These are phyloP conservation scores for Leucophenga maculata DNA, from an alignment of 2,888 invertebrate genomes.

Conservation along the genomic window DNA sequence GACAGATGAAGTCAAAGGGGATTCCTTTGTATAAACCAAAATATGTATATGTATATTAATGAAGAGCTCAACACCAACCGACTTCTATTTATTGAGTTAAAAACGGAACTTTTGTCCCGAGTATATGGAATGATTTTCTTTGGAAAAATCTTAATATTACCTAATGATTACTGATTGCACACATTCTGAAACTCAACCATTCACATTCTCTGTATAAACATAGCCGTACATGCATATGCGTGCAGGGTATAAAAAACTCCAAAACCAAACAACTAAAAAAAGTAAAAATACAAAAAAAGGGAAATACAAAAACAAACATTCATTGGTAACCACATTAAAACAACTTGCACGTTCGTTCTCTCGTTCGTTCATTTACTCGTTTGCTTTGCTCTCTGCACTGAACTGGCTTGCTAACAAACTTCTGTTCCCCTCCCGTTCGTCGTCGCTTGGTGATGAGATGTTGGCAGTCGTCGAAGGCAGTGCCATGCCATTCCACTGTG, in stretches of 20 bases:
- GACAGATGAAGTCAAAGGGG: too few species aligned
- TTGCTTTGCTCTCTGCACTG: slow-evolving; percentile 12
- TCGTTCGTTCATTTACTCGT: slow-evolving; percentile 23
- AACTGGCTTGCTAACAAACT: not conserved
- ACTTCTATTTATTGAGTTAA: too few species aligned
- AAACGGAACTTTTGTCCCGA: too few species aligned
- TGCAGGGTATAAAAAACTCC: slow-evolving; percentile 16
- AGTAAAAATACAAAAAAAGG: slow-evolving; percentile 4
- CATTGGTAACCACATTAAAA: slow-evolving; percentile 34
- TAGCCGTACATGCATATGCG: not conserved
- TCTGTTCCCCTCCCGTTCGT: too few species aligned
- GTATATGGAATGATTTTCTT: too few species aligned
- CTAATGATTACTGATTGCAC: too few species aligned
- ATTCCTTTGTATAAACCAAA: too few species aligned
- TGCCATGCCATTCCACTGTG: slow-evolving; percentile 1
- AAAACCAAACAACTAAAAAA: slow-evolving; percentile 17
- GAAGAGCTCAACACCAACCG: too few species aligned
- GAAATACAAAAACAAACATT: slow-evolving; percentile 37
- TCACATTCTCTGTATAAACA: slow-evolving; percentile 12
- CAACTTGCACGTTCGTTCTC: slow-evolving; percentile 24
- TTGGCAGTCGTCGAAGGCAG: too few species aligned
- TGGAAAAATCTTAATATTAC: too few species aligned
- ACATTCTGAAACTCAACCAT: not conserved
- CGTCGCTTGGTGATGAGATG: too few species aligned
- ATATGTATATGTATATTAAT: too few species aligned